A percentile compares a stretch with the other conserved stretches of the same genome.
phyloP scores from a whole-genome alignment of 2,113 vertebrate species.

The Ailurus styani region DNA sequence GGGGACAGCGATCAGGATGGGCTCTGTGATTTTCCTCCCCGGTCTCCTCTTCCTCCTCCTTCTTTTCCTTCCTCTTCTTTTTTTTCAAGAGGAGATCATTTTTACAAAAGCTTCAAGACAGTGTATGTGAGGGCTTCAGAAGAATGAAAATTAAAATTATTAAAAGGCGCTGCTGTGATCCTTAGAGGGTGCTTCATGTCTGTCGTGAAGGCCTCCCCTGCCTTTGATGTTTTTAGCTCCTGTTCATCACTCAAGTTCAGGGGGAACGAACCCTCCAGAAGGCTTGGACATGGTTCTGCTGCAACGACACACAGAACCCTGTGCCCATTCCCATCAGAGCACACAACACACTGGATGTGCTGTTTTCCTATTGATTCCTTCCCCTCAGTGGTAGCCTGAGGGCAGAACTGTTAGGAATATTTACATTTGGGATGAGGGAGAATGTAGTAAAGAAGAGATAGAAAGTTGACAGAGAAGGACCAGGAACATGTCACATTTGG shows the following conservation, averaged over 20 bases:
- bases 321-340: not conserved
- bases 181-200: not conserved
- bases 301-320: rapidly evolving
- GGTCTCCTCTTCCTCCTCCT: too few species aligned
- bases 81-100: not conserved
- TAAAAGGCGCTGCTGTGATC: not conserved
- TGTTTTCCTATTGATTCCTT: not conserved
- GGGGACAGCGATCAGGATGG: rapidly evolving
- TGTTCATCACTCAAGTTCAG: not conserved
- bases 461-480: not conserved
- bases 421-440: not conserved
- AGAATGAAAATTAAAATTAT: not conserved
- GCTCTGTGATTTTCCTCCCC: not conserved
- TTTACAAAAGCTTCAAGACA: not conserved
- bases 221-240: not conserved
- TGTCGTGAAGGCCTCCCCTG: not conserved
- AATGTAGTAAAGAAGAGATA: not conserved
- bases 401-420: not conserved
- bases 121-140: not conserved
- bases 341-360: not conserved
- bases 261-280: not conserved
- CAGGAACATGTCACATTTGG: rapidly evolving
- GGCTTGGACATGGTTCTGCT: not conserved
- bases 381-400: not conserved
- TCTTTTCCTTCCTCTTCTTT: not conserved